Base-by-base conservation (phyloP, 2,113 vertebrate species). In the Pristiophorus japonicus region DNA sequence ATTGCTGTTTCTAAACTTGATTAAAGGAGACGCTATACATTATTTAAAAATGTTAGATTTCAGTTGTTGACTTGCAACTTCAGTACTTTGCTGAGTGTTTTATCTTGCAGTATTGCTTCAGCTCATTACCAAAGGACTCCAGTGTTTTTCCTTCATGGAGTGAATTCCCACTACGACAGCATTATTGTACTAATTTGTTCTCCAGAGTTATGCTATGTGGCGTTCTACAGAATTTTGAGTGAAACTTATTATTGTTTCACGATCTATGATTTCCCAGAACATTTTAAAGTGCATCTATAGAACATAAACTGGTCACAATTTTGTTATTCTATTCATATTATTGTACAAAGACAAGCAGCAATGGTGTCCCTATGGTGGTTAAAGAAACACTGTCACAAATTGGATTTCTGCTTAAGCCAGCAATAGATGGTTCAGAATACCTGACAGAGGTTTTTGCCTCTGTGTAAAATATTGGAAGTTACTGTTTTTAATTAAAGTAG, bases 31-130 rank as follows among this genome's bases (percentile, higher is more conserved):
- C 6, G 22, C 45, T 45, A 55, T 93, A n/a, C 59, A 93, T 93
- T 45, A 94, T 45, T 94, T 66, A 94, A 66, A 94, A 94, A 94
- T 45, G 91, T 94, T 66, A 27, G 38, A 20, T 66, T 91, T 94
- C 62, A 66, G 16, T 94, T 94, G 91, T 24, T 67, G 18, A 45
- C 91, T 94, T 94, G 67, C n/a, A 93, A 93, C 65, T 0, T 42
- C n/a, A 94, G 20, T 42, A 67, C 24, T 70, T 70, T 73, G 38
- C 65, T 94, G 66, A 47, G 10, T 94, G 45, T 34, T 70, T 4
- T 30, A 94, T 70, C 93, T 47, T 94, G 93, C 24, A 18, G 65
- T 47, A 47, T 94, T 70, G 30, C 42, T 70, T 94, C 12, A 94
- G 10, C 38, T 70, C 65, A 47, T 51, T 42, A 70, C 24, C 45